Percentiles rank a stretch among this genome's conserved stretches.
Conservation (phyloP, 2,113 vertebrate genomes). For the Ancistrus triradiatus region DNA sequence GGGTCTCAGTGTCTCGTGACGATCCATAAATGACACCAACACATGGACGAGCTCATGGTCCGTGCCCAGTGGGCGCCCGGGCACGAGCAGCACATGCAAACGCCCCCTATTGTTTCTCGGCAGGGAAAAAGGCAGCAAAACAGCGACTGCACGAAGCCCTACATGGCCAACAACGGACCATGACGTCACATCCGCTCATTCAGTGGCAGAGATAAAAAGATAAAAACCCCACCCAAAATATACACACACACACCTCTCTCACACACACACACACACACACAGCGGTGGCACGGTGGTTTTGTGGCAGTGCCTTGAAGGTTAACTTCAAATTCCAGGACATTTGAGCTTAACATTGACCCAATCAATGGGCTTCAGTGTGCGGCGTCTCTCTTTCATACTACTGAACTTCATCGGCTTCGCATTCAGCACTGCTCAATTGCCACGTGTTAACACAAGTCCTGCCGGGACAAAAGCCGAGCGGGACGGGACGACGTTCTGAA, state of each 20-base stretch:
- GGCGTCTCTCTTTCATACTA: no score
- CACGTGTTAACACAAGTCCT: background rate
- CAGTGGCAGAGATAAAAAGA: no score
- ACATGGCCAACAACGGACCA: no score
- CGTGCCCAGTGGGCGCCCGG: slow-evolving; percentile 1
- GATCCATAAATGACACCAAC: slow-evolving; percentile 48
- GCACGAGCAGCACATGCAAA: slow-evolving; percentile 11
- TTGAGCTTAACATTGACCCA: no score
- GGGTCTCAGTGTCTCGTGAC: slow-evolving; percentile 34
- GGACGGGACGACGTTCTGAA: slow-evolving; percentile 11
- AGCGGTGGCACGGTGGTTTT: no score
- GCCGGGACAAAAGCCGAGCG: slow-evolving; percentile 10
- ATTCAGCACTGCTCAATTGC: background rate
- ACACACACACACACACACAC: no score
- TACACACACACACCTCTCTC: no score
- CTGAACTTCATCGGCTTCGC: background rate
- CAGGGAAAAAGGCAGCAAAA: slow-evolving; percentile 40
- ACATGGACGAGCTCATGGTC: slow-evolving; percentile 34
- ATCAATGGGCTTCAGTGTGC: no score
- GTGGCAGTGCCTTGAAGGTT: no score
- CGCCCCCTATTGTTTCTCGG: slow-evolving; percentile 42
- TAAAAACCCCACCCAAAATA: no score
- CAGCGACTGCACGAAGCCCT: slow-evolving; percentile 23
- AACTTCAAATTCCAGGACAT: no score
- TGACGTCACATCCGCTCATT: no score